phyloP scores from a whole-genome alignment of 1,140 invertebrate species.

The Rhagoletis zephyria region DNA sequence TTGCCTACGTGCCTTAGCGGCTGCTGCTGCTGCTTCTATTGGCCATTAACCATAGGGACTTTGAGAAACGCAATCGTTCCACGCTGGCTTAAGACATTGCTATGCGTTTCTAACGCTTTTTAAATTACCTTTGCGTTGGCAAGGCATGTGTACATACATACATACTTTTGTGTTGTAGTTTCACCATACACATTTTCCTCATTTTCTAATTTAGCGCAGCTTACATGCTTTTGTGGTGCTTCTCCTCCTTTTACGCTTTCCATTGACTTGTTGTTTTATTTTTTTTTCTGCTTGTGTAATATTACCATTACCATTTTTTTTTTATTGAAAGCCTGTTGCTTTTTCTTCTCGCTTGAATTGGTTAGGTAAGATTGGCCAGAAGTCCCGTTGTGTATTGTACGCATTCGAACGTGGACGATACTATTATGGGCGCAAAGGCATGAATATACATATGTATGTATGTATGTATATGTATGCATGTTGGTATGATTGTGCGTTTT shows the following conservation, averaged over 20 bases:
- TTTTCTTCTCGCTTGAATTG: slow-evolving; percentile 34
- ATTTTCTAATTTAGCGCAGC: slow-evolving; percentile 32
- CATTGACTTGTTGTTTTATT: neutral
- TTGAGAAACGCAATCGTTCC: neutral
- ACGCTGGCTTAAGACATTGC: neutral
- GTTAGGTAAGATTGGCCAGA: slow-evolving; percentile 2
- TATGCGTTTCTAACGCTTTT: slow-evolving; percentile 24
- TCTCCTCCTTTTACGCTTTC: slow-evolving; percentile 50
- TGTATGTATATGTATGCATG: neutral
- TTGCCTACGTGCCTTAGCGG: slow-evolving; percentile 18
- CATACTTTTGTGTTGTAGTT: neutral
- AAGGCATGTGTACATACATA: neutral
- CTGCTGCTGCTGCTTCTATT: slow-evolving; percentile 2
- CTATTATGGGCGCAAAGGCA: neutral
- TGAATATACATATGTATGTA: too few species aligned
- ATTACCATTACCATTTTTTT: neutral
- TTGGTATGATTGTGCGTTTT: neutral
- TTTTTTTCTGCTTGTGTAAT: neutral
- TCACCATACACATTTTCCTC: slow-evolving; percentile 4
- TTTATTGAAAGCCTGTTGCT: slow-evolving; percentile 16
- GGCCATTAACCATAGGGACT: slow-evolving; percentile 8
- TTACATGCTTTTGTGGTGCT: slow-evolving; percentile 45
- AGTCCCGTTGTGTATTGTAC: slow-evolving; percentile 26
- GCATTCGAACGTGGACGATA: slow-evolving; percentile 22
- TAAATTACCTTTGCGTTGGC: neutral